A percentile compares a stretch with the other conserved stretches of the same genome.
Evolutionary conservation across 64 coral and sea anemone genomes (phyloP).

Genomic region (Porites lutea): DNA sequence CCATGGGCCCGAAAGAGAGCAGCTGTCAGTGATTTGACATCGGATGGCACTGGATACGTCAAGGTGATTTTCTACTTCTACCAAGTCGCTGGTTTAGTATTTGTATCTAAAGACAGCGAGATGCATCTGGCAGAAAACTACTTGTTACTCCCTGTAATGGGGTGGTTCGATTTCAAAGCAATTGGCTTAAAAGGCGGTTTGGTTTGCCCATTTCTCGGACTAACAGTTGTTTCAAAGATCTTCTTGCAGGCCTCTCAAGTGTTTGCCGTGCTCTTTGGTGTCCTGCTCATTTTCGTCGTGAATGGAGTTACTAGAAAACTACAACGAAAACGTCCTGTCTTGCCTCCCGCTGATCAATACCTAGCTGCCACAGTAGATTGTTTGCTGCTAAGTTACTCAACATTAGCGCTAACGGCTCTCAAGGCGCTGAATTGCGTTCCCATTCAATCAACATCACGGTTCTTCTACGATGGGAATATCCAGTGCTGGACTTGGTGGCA

Average conservation of each 20-base stretch:
- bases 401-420: neutral
- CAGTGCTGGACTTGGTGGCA: conserved; percentile 65
- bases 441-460: neutral
- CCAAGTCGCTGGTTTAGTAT: conserved; percentile 44
- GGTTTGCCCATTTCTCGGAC: conserved; percentile 33
- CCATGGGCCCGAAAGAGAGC: neutral
- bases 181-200: neutral
- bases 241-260: conserved; percentile 26
- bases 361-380: conserved; percentile 41
- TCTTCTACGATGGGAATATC: conserved; percentile 63
- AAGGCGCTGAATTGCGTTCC: conserved; percentile 47
- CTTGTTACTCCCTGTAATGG: conserved; percentile 10
- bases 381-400: conserved; percentile 55
- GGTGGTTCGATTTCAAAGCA: conserved; percentile 35
- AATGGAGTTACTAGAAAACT: neutral
- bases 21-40: neutral
- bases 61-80: conserved; percentile 67
- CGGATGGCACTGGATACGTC: conserved; percentile 35
- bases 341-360: conserved; percentile 31
- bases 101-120: neutral
- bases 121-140: conserved; percentile 1
- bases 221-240: conserved; percentile 31
- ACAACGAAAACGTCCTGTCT: neutral
- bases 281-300: conserved; percentile 23
- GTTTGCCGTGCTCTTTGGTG: neutral